Percentiles rank a stretch among this genome's conserved stretches.
Conservation (phyloP, 1,140 invertebrate species). For the Macrobrachium nipponense region DNA sequence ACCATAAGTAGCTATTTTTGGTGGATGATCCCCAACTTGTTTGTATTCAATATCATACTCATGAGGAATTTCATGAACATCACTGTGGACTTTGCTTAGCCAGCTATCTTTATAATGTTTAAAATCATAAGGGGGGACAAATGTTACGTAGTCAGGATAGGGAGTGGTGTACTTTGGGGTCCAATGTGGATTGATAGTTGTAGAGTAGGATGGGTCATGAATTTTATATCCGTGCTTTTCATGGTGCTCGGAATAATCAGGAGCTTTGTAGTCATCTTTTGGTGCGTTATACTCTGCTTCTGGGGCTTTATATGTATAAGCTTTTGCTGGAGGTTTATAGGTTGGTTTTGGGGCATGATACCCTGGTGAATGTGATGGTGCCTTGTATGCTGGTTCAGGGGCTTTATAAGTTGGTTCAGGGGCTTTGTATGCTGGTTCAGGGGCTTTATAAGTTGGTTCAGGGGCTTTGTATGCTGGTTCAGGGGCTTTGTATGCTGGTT, state of each 20-base stretch:
- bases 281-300: not conserved
- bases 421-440: not conserved
- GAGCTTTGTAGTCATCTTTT: not conserved
- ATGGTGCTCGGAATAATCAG: not conserved
- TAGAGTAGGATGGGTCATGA: constrained; percentile 6
- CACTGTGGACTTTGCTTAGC: not conserved
- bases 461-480: not conserved
- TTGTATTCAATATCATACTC: constrained; percentile 1
- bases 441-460: not conserved
- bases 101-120: not conserved
- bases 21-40: not conserved
- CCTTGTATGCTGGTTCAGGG: not conserved
- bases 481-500: not conserved
- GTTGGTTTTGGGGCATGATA: not conserved
- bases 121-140: not conserved
- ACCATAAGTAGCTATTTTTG: constrained; percentile 1
- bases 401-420: not conserved
- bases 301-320: not conserved
- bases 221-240: not conserved
- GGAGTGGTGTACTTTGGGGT: not conserved
- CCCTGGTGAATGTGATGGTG: not conserved
- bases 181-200: not conserved
- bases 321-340: not conserved
- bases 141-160: not conserved
- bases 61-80: not conserved